Evolutionary conservation across 2,113 vertebrate species (phyloP).

Genomic region (Capricornis sumatraensis): DNA sequence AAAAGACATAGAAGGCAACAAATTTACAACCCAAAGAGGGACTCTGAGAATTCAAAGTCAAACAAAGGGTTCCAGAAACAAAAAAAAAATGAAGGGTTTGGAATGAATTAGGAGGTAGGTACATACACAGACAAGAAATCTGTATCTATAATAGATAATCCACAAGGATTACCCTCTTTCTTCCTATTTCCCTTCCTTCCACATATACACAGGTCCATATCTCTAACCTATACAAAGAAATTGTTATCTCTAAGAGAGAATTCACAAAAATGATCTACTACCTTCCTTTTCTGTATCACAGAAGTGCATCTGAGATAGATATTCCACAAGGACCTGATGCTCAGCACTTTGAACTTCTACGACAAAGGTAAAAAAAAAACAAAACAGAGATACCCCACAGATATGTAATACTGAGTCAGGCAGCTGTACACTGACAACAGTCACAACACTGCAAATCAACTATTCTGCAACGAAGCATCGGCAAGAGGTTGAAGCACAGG

Average conservation of each 20-base stretch:
- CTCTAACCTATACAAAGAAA: background rate
- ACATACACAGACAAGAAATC: background rate
- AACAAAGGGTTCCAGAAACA: background rate
- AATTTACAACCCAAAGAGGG: background rate
- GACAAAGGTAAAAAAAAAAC: rapidly evolving
- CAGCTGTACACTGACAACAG: background rate
- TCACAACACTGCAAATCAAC: background rate
- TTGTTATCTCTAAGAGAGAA: background rate
- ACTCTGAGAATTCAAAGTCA: background rate
- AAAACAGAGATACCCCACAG: background rate
- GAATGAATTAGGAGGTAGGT: background rate
- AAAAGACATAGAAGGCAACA: background rate
- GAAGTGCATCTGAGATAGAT: background rate
- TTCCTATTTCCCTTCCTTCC: background rate
- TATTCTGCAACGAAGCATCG: background rate
- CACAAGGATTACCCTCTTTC: background rate
- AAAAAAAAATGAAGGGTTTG: background rate
- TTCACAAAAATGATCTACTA: background rate
- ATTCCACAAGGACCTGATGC: background rate
- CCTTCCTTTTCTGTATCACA: background rate
- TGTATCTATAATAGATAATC: background rate
- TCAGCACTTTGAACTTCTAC: background rate
- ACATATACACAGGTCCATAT: background rate
- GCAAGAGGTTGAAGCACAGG: background rate
- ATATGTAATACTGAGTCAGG: background rate